phyloP scores from a whole-genome alignment of 2,113 vertebrate genomes.

The Anser cygnoides region DNA sequence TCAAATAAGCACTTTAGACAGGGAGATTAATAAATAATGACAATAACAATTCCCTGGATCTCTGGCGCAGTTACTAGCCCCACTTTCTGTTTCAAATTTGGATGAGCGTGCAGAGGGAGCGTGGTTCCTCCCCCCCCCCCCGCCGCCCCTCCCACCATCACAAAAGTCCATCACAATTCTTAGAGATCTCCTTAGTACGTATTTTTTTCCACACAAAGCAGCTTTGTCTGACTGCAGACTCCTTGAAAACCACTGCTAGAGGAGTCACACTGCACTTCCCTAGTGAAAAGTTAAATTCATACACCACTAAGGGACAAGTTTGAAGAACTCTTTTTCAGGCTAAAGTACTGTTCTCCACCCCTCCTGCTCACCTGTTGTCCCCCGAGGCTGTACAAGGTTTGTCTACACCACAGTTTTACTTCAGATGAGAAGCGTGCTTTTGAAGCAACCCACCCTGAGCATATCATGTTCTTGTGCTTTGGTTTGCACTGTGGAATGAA shows the following conservation, averaged over 20 bases:
- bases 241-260: neutral
- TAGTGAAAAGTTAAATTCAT: neutral
- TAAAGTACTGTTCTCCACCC: neutral
- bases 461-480: neutral
- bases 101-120: neutral
- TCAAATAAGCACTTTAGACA: accelerated
- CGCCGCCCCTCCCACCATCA: too few species aligned
- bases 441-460: neutral
- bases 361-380: neutral
- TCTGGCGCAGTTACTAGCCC: accelerated
- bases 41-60: too few species aligned
- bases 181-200: neutral
- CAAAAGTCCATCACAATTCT: neutral
- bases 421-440: neutral
- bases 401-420: neutral
- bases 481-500: neutral
- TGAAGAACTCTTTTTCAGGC: neutral
- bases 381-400: too few species aligned
- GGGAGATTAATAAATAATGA: accelerated
- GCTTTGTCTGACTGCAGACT: neutral
- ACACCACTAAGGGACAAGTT: too few species aligned
- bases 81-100: too few species aligned
- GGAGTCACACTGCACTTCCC: neutral
- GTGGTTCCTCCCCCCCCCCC: too few species aligned
- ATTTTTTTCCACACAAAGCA: neutral